Evolutionary conservation across 2,888 invertebrate species (phyloP), one percentile per base, ranked within the genome.

Genomic region (Malachius bipustulatus): DNA sequence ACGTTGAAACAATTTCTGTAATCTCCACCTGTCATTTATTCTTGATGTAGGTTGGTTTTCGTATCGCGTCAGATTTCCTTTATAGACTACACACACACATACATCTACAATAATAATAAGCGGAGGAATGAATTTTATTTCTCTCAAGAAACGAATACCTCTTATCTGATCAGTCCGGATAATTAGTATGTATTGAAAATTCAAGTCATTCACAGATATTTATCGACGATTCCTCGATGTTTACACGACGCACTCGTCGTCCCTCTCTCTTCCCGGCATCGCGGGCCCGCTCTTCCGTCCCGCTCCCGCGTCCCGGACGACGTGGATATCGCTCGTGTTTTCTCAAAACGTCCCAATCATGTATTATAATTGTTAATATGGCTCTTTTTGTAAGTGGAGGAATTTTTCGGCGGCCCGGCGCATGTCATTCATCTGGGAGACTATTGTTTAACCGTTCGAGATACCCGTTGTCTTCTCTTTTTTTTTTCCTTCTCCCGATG

Each of bases 141-240:
- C 49, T 57, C 54, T 57, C 52, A 56, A 45, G 44, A 57, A 57
- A 59, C 57, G 59, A 57, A 56, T 55, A 55, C 48, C 47, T 42
- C 58, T 60, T 60, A 60, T 60, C 60, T 59, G 60, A 60, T 60
- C 52, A 50, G 24, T 54, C 53, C 56, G 59, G 56, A 60, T 60
- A 60, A 60, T 60, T 60, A 60, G 60, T 60, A 60, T 57, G 60
- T 60, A 60, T 60, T 58, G 60, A 60, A 59, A 56, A 54, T 60
- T 58, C 60, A 57, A 60, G 60, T 60, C 60, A 60, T 60, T 57
- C 49, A 40, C 32, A 49, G 56, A 57, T 57, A 57, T 57, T 57
- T 57, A 58, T 59, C 57, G 58, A 56, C 52, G 49, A 54, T 52
- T 55, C 44, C 41, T 38, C 26, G 44, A 46, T 48, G 41, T 40